Evolutionary conservation across 2,888 invertebrate species (phyloP), one percentile per base, ranked within the genome.

Genomic region (Lasius platythorax): DNA sequence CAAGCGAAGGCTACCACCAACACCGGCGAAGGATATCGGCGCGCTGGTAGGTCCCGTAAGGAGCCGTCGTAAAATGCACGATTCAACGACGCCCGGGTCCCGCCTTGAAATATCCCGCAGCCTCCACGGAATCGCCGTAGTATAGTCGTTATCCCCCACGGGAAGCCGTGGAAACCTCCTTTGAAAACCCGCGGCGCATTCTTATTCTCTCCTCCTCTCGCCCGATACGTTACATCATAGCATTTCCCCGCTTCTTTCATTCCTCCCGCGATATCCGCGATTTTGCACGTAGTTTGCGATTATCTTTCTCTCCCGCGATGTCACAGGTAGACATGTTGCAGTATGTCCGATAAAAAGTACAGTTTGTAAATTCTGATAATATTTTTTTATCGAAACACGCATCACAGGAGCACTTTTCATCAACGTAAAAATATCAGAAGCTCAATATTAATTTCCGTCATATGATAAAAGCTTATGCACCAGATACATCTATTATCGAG

Each of bases 31-130:
- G 63, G 76, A 84, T 84, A 75, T 78, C 84, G 73, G 67, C 75
- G 72, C 12, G 73, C 63, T 30, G 70, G 46, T 43, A 23, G 53
- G 28, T 75, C 67, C 61, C 82, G n/a, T 33, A 67, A 68, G 79
- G 74, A 86, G 72, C 84, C 81, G 82, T 70, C 64, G 82, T 88
- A 89, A 89, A 89, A 83, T 86, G 84, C 63, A 72, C 85, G 84
- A 88, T 89, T 84, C 86, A 85, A 63, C 66, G 82, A 56, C 84
- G 70, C 30, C n/a, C 72, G 68, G 73, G 73, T 82, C 73, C 5
- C 83, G 82, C 84, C 83, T 85, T 72, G 84, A 86, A 85, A 87
- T 82, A 85, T 86, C 76, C 81, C 76, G 56, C 66, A 83, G 82
- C 83, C 83, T 43, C 58, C 58, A 63, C 72, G 81, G 85, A 75